Evolutionary conservation across 1,140 invertebrate species (phyloP).

Genomic region (Drosophila tsacasi): DNA sequence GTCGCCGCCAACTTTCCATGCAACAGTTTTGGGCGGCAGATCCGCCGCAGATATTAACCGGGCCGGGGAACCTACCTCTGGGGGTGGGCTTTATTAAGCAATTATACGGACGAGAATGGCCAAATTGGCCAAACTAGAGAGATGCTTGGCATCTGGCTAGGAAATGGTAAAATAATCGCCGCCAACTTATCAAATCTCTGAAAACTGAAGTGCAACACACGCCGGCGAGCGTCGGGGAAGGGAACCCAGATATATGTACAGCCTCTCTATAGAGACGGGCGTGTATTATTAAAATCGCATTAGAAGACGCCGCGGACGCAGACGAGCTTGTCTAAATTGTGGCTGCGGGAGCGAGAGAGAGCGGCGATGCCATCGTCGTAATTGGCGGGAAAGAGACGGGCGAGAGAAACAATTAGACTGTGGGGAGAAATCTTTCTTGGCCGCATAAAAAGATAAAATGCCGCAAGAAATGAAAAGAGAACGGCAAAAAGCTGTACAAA

Average conservation of each 20-base stretch:
- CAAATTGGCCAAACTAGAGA: conserved; percentile 68
- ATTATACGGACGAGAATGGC: conserved; percentile 52
- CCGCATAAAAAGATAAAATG: conserved; percentile 47
- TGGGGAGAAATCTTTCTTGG: conserved; percentile 63
- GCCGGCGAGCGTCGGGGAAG: conserved; percentile 4
- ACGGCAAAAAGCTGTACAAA: conserved; percentile 14
- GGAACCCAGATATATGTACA: conserved; percentile 7
- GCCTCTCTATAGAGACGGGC: conserved; percentile 62
- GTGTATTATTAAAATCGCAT: conserved; percentile 85
- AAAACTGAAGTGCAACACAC: conserved; percentile 69
- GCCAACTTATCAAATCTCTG: conserved; percentile 81
- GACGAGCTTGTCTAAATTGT: conserved; percentile 74
- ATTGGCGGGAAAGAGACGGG: conserved; percentile 14
- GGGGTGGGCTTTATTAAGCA: conserved; percentile 76
- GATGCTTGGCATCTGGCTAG: conserved; percentile 42
- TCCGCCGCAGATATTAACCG: conserved; percentile 18
- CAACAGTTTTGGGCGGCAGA: conserved; percentile 46
- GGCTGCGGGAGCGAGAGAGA: conserved; percentile 31
- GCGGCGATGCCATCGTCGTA: neutral
- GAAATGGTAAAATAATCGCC: conserved; percentile 82
- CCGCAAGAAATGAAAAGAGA: conserved; percentile 46
- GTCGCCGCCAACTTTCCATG: conserved; percentile 37
- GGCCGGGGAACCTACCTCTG: conserved; percentile 5
- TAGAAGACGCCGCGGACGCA: conserved; percentile 72
- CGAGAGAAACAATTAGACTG: conserved; percentile 73